phyloP scores from a whole-genome alignment of 1,140 invertebrate genomes.

The Riptortus pedestris region DNA sequence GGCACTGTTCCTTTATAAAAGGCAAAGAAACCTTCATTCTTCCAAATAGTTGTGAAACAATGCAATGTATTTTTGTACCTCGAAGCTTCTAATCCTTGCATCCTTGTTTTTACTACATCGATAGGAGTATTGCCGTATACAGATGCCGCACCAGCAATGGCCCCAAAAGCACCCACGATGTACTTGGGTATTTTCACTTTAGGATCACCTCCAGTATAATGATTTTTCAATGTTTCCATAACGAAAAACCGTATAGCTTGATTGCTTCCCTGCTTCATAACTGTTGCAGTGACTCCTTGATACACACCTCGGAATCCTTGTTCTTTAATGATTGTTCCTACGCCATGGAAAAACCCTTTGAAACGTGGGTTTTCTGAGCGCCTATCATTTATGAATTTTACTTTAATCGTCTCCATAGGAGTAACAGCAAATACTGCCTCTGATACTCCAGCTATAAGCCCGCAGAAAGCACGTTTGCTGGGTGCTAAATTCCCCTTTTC shows the following conservation, averaged over 20 bases:
- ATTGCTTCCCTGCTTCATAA: constrained; percentile 96
- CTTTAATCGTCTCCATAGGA: constrained; percentile 99
- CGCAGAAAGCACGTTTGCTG: constrained; percentile 70
- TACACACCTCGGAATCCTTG: constrained; percentile 87
- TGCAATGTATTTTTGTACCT: constrained; percentile 93
- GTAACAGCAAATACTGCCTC: constrained; percentile 97
- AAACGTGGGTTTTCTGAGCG: constrained; percentile 84
- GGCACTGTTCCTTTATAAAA: constrained; percentile 99
- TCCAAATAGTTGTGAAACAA: constrained; percentile 81
- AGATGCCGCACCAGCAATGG: constrained; percentile 81
- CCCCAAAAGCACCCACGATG: constrained; percentile 73
- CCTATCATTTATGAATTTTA: constrained; percentile 99
- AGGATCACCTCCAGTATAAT: constrained; percentile 77
- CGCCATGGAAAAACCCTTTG: constrained; percentile 88
- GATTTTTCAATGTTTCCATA: constrained; percentile 90
- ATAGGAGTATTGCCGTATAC: constrained; percentile 96
- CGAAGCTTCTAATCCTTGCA: constrained; percentile 94
- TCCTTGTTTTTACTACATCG: constrained; percentile 95
- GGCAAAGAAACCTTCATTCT: constrained; percentile 80
- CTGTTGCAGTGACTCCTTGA: constrained; percentile 88
- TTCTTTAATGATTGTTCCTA: constrained; percentile 72
- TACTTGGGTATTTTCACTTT: constrained; percentile 69
- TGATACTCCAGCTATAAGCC: constrained; percentile 84
- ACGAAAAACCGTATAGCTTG: constrained; percentile 97
- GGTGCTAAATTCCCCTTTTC: constrained; percentile 68